Percentiles rank a stretch among this genome's conserved stretches.
Conservation (phyloP, 1,140 invertebrate species). For the Plutomurus gul region DNA sequence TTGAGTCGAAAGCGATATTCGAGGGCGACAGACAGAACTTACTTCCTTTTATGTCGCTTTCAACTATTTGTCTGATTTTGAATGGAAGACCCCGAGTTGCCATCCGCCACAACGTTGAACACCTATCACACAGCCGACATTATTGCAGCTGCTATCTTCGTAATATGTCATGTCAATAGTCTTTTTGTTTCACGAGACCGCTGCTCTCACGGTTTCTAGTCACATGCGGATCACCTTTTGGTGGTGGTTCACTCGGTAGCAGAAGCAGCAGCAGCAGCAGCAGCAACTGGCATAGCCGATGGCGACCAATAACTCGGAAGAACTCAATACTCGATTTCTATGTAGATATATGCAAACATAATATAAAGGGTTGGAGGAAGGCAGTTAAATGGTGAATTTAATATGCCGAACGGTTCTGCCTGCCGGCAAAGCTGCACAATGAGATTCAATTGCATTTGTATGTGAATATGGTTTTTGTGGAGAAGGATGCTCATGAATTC, state of each 20-base stretch:
- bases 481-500: background rate
- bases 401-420: background rate
- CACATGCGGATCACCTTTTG: too few species aligned
- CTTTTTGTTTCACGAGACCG: background rate
- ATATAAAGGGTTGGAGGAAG: too few species aligned
- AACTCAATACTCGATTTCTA: too few species aligned
- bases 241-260: too few species aligned
- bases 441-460: background rate
- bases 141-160: background rate
- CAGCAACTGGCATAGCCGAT: too few species aligned
- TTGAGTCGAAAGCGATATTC: too few species aligned
- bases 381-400: background rate
- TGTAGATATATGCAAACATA: too few species aligned
- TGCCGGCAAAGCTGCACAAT: background rate
- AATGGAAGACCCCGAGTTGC: background rate
- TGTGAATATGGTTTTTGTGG: background rate
- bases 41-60: too few species aligned
- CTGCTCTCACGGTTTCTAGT: too few species aligned
- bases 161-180: slow-evolving; percentile 7
- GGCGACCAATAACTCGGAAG: too few species aligned
- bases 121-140: background rate
- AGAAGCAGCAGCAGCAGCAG: too few species aligned
- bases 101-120: background rate
- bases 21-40: too few species aligned
- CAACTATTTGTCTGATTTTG: background rate